Evolutionary conservation across 2,797 vertebrate genomes (phyloP).

Genomic region (Cuniculus paca): DNA sequence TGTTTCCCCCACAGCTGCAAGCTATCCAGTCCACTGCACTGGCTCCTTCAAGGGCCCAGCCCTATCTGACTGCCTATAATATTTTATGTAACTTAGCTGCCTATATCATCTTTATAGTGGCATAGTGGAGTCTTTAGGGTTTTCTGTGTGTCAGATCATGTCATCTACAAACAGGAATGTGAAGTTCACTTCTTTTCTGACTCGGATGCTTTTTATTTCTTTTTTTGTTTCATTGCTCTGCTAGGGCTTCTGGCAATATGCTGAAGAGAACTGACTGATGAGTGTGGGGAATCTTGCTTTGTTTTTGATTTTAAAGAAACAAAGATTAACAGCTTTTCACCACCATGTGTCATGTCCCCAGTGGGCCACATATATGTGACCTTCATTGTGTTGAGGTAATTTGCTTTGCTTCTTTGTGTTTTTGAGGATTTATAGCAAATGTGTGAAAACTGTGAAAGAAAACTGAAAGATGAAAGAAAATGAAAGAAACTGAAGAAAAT

Average conservation of each 20-base stretch:
- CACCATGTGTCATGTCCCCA: background rate
- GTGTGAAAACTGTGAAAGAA: background rate
- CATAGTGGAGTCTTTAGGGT: too few species aligned
- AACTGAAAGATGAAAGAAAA: background rate
- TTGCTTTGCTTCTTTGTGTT: background rate
- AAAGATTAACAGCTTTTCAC: background rate
- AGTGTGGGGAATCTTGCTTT: background rate
- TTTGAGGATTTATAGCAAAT: background rate
- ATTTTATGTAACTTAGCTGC: too few species aligned
- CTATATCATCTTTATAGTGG: background rate
- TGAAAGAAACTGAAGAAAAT: background rate
- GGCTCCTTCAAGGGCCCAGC: too few species aligned
- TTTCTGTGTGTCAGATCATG: background rate
- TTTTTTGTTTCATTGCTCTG: background rate
- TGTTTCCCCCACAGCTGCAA: too few species aligned
- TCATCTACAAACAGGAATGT: background rate
- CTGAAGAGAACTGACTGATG: background rate
- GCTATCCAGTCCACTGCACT: too few species aligned
- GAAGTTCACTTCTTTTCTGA: background rate
- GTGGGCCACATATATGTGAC: fast-evolving
- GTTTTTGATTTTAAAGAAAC: background rate
- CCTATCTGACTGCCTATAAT: too few species aligned
- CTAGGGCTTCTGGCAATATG: background rate
- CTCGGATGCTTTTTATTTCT: background rate
- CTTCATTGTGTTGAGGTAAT: background rate